Conservation (phyloP, 1,140 invertebrate species). For the Pararge aegeria region DNA sequence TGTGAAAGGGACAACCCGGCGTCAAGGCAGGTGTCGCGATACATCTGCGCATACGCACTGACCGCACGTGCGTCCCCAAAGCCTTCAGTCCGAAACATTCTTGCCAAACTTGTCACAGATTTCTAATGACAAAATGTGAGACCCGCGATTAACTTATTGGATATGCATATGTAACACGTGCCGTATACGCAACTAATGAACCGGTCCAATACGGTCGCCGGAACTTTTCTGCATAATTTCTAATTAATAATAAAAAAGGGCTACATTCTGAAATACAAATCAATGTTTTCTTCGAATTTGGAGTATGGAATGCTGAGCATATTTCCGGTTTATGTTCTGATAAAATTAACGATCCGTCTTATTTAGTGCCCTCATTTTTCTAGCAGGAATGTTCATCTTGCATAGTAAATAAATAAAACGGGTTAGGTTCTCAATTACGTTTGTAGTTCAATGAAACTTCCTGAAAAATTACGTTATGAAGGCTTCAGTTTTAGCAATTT, state of each 20-base stretch:
- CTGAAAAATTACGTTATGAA: too few species aligned
- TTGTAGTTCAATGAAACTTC: too few species aligned
- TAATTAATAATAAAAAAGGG: conserved; percentile 20
- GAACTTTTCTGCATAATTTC: conserved; percentile 30
- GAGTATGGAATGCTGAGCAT: not conserved
- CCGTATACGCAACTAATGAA: conserved; percentile 27
- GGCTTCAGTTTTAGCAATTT: too few species aligned
- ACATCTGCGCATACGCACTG: conserved; percentile 72
- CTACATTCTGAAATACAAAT: not conserved
- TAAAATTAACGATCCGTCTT: not conserved
- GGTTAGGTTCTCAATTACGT: too few species aligned
- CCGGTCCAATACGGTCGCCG: conserved; percentile 25
- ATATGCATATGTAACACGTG: conserved; percentile 44
- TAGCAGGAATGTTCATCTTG: too few species aligned
- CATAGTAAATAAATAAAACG: too few species aligned
- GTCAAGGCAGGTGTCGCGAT: conserved; percentile 67
- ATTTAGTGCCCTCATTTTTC: not conserved
- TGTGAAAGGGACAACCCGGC: conserved; percentile 47
- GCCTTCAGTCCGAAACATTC: conserved; percentile 46
- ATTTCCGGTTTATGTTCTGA: not conserved
- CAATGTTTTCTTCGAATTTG: not conserved
- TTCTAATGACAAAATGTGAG: conserved; percentile 46
- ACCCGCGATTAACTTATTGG: conserved; percentile 27
- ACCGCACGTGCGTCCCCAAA: conserved; percentile 67
- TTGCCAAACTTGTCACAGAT: conserved; percentile 45